phyloP scores from a whole-genome alignment of 2,797 vertebrate species.

The Malacoctenus gilli region DNA sequence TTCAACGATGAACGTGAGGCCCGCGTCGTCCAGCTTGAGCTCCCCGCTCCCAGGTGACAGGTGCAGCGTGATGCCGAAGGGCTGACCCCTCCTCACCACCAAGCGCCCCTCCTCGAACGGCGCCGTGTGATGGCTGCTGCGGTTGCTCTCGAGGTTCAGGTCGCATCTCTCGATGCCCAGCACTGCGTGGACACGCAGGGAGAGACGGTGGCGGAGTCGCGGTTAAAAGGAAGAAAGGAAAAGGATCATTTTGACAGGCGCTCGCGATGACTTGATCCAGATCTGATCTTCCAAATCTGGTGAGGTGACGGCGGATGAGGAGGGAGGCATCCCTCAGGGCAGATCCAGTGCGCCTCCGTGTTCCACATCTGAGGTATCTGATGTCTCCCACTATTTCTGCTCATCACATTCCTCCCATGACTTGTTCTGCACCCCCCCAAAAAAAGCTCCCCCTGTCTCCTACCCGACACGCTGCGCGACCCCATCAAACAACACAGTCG shows the following conservation, averaged over 20 bases:
- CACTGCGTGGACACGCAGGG: conserved; percentile 61
- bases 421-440: conserved; percentile 3
- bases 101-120: conserved; percentile 72
- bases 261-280: not conserved
- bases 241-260: not conserved
- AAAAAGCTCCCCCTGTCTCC: too few relatives aligned
- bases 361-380: conserved; percentile 17
- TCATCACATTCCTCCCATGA: conserved; percentile 27
- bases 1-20: conserved; percentile 74
- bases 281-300: not conserved
- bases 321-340: too few relatives aligned
- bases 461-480: too few relatives aligned
- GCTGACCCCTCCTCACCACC: conserved; percentile 86
- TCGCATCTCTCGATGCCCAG: conserved; percentile 82
- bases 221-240: too few relatives aligned
- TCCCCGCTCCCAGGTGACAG: conserved; percentile 72
- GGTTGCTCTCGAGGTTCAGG: conserved; percentile 82
- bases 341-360: not conserved
- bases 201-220: too few relatives aligned
- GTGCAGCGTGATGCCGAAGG: conserved; percentile 81
- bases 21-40: conserved; percentile 69
- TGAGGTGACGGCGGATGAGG: too few relatives aligned
- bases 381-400: conserved; percentile 18
- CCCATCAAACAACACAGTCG: too few relatives aligned
- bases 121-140: conserved; percentile 80